Evolutionary conservation across 2,797 vertebrate species (phyloP).

Genomic region (Kryptolebias ocellatus): DNA sequence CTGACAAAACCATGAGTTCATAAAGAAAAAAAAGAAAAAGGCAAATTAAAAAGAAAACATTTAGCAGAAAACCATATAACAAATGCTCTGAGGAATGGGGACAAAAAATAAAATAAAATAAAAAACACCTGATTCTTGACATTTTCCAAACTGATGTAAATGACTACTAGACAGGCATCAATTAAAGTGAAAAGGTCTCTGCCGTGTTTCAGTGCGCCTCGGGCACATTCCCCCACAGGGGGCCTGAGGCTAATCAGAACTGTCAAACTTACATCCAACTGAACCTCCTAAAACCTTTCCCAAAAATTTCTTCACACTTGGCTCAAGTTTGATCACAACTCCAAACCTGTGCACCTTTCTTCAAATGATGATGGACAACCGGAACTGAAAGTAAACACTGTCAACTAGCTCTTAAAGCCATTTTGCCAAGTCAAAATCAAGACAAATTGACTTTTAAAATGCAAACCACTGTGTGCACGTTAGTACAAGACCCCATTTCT

Average conservation of each 20-base stretch:
- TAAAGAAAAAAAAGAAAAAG: too few species aligned
- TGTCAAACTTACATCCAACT: conserved; percentile 35
- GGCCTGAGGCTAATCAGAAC: conserved; percentile 32
- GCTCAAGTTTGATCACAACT: conserved; percentile 32
- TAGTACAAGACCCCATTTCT: conserved; percentile 14
- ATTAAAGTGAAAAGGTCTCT: conserved; percentile 25
- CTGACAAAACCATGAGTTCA: too few species aligned
- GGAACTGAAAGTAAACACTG: conserved; percentile 33
- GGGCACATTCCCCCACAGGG: conserved; percentile 36
- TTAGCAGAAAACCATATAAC: neutral
- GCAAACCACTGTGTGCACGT: conserved; percentile 11
- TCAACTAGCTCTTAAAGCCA: conserved; percentile 39
- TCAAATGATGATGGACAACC: conserved; percentile 14
- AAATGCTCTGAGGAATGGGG: neutral
- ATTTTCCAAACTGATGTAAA: conserved; percentile 21
- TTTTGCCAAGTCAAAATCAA: conserved; percentile 14
- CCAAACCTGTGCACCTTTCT: conserved; percentile 7
- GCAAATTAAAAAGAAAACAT: conserved; percentile 11
- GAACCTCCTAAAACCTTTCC: conserved; percentile 26
- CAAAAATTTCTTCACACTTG: conserved; percentile 25
- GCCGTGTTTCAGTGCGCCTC: conserved; percentile 21
- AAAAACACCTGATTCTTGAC: conserved; percentile 7
- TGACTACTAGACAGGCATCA: conserved; percentile 14
- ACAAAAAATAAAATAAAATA: too few species aligned
- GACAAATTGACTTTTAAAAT: conserved; percentile 3